These are phyloP conservation scores for Acanthochromis polyacanthus DNA, from an alignment of 2,113 vertebrate species.

Conservation along the genomic window DNA sequence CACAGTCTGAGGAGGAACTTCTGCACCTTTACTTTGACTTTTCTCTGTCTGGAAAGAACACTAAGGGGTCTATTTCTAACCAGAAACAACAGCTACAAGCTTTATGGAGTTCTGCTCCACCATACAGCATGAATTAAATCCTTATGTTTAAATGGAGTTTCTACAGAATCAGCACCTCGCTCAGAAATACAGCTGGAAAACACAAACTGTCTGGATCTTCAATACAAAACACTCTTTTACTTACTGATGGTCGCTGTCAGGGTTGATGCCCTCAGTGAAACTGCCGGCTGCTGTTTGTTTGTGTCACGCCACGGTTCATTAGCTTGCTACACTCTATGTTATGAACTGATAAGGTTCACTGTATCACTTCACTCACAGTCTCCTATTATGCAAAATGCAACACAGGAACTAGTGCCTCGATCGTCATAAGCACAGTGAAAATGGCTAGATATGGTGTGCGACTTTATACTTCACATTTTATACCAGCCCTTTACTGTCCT, in stretches of 20 bases:
- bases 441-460: slow-evolving; percentile 39
- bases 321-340: neutral
- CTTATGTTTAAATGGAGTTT: neutral
- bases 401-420: neutral
- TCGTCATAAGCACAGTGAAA: slow-evolving; percentile 18
- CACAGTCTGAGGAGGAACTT: too few species aligned
- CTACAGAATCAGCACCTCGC: neutral
- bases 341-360: slow-evolving; percentile 9
- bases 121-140: neutral
- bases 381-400: slow-evolving; percentile 1
- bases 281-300: slow-evolving; percentile 4
- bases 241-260: neutral
- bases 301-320: slow-evolving; percentile 12
- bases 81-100: neutral
- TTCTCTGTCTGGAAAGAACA: too few species aligned
- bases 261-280: slow-evolving; percentile 29
- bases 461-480: neutral
- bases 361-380: neutral
- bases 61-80: neutral
- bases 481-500: neutral
- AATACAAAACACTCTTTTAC: slow-evolving; percentile 15
- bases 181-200: slow-evolving; percentile 33
- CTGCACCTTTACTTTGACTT: too few species aligned
- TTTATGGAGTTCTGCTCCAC: too few species aligned
- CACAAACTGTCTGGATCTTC: slow-evolving; percentile 1